Evolutionary conservation across 2,113 vertebrate genomes (phyloP).

Genomic region (Nycticorax nycticorax): DNA sequence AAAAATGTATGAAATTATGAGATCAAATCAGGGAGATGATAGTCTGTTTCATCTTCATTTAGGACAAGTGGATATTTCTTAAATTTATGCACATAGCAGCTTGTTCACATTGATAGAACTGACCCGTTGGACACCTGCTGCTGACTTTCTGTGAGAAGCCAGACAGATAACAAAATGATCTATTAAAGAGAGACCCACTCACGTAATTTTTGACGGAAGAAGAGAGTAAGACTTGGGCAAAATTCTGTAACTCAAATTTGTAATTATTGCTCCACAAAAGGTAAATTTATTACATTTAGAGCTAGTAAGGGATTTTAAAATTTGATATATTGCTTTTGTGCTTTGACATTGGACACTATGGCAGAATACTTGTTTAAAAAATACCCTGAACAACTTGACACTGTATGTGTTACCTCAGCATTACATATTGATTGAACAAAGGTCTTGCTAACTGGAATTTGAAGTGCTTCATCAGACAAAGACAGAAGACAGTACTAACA

Average conservation of each 20-base stretch:
- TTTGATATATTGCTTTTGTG: not conserved
- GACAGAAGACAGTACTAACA: not conserved
- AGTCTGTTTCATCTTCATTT: not conserved
- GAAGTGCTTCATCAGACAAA: slow-evolving; percentile 25
- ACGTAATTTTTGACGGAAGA: not conserved
- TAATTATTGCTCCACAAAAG: not conserved
- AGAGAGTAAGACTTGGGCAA: not conserved
- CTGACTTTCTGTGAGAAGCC: not conserved
- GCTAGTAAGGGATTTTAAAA: not conserved
- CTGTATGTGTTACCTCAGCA: not conserved
- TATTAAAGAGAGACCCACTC: not conserved
- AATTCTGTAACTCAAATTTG: not conserved
- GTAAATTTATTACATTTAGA: slow-evolving; percentile 31
- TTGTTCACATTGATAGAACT: not conserved
- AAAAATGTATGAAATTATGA: not conserved
- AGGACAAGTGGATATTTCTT: not conserved
- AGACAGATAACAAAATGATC: not conserved
- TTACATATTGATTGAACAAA: slow-evolving; percentile 2
- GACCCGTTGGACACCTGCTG: not conserved
- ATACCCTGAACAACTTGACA: not conserved
- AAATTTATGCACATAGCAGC: not conserved
- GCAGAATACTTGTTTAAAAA: not conserved
- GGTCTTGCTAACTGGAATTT: slow-evolving; percentile 37
- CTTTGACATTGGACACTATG: not conserved
- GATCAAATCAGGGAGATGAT: not conserved